phyloP scores from a whole-genome alignment of 2,113 vertebrate species.

The Calyptomena viridis region DNA sequence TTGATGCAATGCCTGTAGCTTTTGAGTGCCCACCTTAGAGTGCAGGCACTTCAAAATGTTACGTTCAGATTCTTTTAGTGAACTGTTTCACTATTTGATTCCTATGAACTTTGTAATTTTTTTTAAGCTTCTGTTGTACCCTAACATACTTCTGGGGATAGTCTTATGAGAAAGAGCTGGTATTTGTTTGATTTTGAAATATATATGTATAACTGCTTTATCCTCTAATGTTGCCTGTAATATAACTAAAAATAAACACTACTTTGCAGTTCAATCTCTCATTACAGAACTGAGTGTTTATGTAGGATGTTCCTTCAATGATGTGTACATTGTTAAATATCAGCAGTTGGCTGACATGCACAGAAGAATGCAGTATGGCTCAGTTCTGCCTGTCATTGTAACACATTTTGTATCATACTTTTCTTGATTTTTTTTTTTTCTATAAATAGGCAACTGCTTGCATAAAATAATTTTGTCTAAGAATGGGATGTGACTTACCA shows the following conservation, averaged over 20 bases:
- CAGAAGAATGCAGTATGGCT: neutral
- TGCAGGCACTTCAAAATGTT: neutral
- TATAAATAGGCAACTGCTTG: neutral
- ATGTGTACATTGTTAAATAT: neutral
- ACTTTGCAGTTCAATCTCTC: neutral
- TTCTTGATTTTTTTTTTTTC: neutral
- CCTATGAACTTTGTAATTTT: neutral
- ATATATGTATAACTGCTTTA: neutral
- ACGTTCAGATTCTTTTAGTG: neutral
- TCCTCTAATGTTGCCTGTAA: neutral
- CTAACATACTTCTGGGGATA: neutral
- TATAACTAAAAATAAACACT: neutral
- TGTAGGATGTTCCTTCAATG: neutral
- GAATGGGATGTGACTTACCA: neutral
- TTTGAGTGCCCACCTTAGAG: neutral
- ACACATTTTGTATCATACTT: neutral
- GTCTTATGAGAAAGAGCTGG: neutral
- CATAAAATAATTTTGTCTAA: neutral
- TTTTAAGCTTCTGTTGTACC: neutral
- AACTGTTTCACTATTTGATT: neutral
- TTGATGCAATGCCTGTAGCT: neutral
- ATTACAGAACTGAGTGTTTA: neutral
- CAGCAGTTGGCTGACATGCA: accelerated
- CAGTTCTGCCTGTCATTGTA: neutral
- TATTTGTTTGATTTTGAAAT: neutral